Percentiles rank a stretch among this genome's conserved stretches.
Evolutionary conservation across 2,113 vertebrate species (phyloP).

Genomic region (Syngnathus floridae): DNA sequence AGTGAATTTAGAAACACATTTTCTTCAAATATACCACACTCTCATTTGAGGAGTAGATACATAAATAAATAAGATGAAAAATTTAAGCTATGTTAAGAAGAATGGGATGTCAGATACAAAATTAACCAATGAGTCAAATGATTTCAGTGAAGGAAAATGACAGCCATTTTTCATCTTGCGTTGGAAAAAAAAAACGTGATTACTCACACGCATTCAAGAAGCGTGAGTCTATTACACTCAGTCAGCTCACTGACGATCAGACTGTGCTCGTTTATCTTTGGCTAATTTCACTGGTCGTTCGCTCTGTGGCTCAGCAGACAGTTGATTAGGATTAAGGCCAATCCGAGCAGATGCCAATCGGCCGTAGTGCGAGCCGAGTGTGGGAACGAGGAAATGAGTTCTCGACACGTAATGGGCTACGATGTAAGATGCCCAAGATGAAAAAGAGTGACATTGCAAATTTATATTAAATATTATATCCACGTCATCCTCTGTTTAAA

Average conservation of each 20-base stretch:
- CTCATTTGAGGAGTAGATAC: not conserved
- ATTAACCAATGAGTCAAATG: not conserved
- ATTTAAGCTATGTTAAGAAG: slow-evolving; percentile 9
- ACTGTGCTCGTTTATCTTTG: slow-evolving; percentile 55
- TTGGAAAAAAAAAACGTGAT: slow-evolving; percentile 12
- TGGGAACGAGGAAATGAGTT: slow-evolving; percentile 65
- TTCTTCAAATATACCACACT: not conserved
- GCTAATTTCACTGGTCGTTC: slow-evolving; percentile 54
- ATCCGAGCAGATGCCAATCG: slow-evolving; percentile 53
- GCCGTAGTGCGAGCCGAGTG: slow-evolving; percentile 47
- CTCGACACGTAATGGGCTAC: slow-evolving; percentile 50
- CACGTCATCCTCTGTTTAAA: not conserved
- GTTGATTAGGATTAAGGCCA: slow-evolving; percentile 64
- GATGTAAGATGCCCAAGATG: slow-evolving; percentile 42
- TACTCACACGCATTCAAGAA: slow-evolving; percentile 16
- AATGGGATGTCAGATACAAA: slow-evolving; percentile 14
- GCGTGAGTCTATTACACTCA: slow-evolving; percentile 23
- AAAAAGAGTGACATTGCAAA: slow-evolving; percentile 16
- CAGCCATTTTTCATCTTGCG: slow-evolving; percentile 36
- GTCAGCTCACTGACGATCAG: slow-evolving; percentile 7
- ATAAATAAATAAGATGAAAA: not conserved
- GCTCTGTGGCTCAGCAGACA: slow-evolving; percentile 40
- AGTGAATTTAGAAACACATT: not conserved
- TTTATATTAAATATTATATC: not conserved
- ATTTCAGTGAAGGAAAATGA: slow-evolving; percentile 30